Evolutionary conservation across 2,797 vertebrate genomes (phyloP), one percentile per base, ranked within the genome.

Genomic region (Enteromius thamalakanensis): DNA sequence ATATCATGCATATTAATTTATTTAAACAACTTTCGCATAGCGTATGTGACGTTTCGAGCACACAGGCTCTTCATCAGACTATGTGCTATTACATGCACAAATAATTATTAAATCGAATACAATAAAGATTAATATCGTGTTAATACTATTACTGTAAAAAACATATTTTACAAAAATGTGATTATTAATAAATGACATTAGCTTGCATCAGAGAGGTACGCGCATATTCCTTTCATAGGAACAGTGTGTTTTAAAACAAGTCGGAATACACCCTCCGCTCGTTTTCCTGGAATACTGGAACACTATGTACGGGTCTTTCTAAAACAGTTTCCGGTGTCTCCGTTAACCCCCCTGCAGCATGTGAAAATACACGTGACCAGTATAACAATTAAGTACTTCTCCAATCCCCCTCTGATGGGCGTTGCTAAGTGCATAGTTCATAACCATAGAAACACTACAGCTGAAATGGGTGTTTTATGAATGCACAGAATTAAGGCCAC

Each of bases 291-390:
- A 83, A 79, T 47, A 32, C 19, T 64, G 68, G 71, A 64, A 77
- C 67, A 68, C 71, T 19, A 45, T 76, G 79, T 85, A 69, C 81
- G 15, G 26, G 37, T 58, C 81, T 75, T 17, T 72, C 68, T 60
- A 62, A 74, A 34, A 9, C 21, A 10, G 55, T 74, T 81, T 82
- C 80, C 60, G 70, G 21, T 29, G 70, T 65, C 45, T 23, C 68
- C 10, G 37, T 81, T 32, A 21, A 81, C 45, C 70, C 17, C 10
- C 23, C 10, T 47, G 37, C 8, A 49, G 19, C 51, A 12, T 77
- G 65, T 37, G 75, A 69, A 65, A n/a, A 51, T 3, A 71, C 81
- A 71, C 67, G 75, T 83, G 82, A 83, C 75, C 26, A 7, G 32
- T 23, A 23, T 72, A 32, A 74, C 19, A 34, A 70, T 4, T 2